phyloP scores from a whole-genome alignment of 2,888 invertebrate genomes.

The Homarus gammarus region DNA sequence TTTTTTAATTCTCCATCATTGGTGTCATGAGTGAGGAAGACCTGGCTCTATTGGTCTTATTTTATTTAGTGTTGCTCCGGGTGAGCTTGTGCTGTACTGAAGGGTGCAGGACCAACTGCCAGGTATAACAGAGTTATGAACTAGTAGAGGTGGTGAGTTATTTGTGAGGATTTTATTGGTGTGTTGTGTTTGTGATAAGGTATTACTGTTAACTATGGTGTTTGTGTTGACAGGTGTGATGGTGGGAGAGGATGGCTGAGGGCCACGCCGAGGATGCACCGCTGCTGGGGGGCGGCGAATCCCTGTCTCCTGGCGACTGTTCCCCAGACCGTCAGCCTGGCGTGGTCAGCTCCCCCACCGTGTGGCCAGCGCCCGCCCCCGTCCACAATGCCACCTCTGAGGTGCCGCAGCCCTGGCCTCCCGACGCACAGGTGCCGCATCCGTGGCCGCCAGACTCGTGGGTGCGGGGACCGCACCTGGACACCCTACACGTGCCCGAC shows the following conservation, averaged over 20 bases:
- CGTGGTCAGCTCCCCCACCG: constrained; percentile 3
- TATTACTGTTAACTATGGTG: too few species aligned
- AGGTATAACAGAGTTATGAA: too few species aligned
- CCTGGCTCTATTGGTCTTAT: too few species aligned
- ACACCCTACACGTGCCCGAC: constrained; percentile 33
- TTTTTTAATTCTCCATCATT: too few species aligned
- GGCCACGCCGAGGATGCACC: constrained; percentile 70
- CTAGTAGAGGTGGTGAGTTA: neutral
- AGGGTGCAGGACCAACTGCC: too few species aligned
- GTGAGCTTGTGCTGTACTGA: neutral
- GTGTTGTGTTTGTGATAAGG: neutral
- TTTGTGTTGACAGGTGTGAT: constrained; percentile 47
- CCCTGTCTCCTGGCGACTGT: constrained; percentile 61
- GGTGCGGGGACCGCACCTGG: constrained; percentile 16
- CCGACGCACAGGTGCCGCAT: constrained; percentile 29
- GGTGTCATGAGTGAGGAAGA: too few species aligned
- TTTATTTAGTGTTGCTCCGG: too few species aligned
- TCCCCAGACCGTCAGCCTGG: constrained; percentile 46
- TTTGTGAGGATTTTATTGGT: neutral
- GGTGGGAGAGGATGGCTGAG: constrained; percentile 63
- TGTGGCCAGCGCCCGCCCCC: neutral
- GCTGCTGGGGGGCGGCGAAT: constrained; percentile 53
- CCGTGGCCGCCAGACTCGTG: constrained; percentile 34
- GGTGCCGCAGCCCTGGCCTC: constrained; percentile 22
- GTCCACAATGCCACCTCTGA: neutral